These are phyloP conservation scores for Drosophila miranda DNA, from an alignment of 1,140 invertebrate genomes.

Conservation along the genomic window DNA sequence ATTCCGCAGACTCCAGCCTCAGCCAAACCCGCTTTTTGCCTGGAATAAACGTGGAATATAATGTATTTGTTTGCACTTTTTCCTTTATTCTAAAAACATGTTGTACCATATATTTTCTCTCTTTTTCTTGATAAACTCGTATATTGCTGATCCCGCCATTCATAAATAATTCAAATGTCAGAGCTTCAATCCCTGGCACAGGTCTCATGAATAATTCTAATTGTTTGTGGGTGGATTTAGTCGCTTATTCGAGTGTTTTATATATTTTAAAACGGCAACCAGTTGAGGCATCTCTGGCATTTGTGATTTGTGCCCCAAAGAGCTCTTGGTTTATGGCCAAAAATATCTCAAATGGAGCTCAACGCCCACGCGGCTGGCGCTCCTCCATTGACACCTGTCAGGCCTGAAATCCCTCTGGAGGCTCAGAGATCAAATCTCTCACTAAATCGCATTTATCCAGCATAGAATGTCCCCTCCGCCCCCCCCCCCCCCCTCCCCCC, in stretches of 20 bases:
- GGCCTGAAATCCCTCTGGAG: conserved; percentile 33
- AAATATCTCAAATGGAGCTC: too few relatives aligned
- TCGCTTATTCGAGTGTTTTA: neutral
- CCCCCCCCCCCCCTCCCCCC: conserved; percentile 18
- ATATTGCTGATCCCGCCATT: neutral
- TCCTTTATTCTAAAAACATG: conserved; percentile 26
- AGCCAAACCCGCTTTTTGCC: conserved; percentile 22
- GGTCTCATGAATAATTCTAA: conserved; percentile 38
- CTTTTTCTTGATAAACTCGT: neutral
- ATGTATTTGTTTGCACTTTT: conserved; percentile 20
- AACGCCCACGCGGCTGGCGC: too few relatives aligned
- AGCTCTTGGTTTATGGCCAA: neutral
- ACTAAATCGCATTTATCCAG: conserved; percentile 70
- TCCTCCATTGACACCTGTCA: conserved; percentile 46
- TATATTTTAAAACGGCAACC: conserved; percentile 1
- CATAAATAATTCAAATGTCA: conserved; percentile 43
- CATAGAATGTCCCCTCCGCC: neutral
- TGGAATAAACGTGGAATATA: conserved; percentile 25
- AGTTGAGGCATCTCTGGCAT: neutral
- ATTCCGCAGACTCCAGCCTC: conserved; percentile 26
- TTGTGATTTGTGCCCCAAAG: neutral
- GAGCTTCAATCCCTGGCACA: conserved; percentile 20
- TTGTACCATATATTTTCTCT: neutral
- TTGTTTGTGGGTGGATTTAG: conserved; percentile 4
- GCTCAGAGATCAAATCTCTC: conserved; percentile 42